Evolutionary conservation across 2,888 invertebrate species (phyloP).

Genomic region (Urechis unicinctus): DNA sequence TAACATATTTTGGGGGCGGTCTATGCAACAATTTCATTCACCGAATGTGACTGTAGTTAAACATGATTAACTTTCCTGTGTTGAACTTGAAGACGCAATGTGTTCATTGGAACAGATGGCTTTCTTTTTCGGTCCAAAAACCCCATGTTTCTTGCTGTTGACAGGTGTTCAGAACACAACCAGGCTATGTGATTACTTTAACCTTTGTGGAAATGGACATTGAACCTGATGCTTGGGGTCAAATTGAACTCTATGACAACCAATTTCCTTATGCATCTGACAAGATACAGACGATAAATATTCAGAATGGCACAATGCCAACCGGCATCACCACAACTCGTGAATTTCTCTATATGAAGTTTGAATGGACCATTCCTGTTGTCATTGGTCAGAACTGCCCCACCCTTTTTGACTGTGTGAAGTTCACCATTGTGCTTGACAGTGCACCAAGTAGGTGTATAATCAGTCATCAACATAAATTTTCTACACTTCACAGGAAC

Average conservation of each 20-base stretch:
- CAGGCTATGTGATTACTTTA: conserved; percentile 74
- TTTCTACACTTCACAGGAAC: neutral
- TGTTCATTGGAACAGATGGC: too few species aligned
- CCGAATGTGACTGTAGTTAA: too few species aligned
- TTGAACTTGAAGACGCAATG: too few species aligned
- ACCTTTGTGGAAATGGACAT: conserved; percentile 77
- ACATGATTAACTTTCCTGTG: neutral
- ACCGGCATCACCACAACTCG: conserved; percentile 74
- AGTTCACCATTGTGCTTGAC: conserved; percentile 71
- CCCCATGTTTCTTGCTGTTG: neutral
- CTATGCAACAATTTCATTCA: too few species aligned
- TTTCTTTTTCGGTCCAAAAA: too few species aligned
- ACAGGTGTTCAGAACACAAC: conserved; percentile 25
- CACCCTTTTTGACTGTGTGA: conserved; percentile 64
- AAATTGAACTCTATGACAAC: conserved; percentile 35
- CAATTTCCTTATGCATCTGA: neutral
- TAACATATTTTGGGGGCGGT: neutral
- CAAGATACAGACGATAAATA: conserved; percentile 31
- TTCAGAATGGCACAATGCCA: conserved; percentile 79
- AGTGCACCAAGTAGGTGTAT: conserved; percentile 63
- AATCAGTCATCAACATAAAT: neutral
- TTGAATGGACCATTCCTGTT: conserved; percentile 51
- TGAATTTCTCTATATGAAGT: conserved; percentile 73
- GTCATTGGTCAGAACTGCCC: conserved; percentile 52
- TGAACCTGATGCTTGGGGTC: conserved; percentile 58